Evolutionary conservation across 2,797 vertebrate genomes (phyloP).

Genomic region (Steatocranus sp.): DNA sequence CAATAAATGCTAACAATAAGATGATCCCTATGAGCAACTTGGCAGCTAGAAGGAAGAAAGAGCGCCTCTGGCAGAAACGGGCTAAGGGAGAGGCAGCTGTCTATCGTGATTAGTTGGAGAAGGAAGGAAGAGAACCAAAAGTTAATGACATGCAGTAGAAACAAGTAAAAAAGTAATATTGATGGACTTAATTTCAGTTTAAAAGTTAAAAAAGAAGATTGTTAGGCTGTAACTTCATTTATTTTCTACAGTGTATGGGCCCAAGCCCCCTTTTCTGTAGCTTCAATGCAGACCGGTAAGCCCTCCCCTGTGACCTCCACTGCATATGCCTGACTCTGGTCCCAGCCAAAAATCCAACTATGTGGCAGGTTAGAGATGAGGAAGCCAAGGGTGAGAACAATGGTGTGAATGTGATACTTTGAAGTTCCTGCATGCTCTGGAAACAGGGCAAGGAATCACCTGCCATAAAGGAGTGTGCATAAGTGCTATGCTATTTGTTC

Average conservation of each 20-base stretch:
- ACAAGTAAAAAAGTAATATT: neutral
- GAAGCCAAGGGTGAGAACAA: slow-evolving; percentile 46
- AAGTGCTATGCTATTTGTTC: slow-evolving; percentile 73
- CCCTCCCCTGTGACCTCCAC: slow-evolving; percentile 30
- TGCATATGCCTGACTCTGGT: slow-evolving; percentile 1
- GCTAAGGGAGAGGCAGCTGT: neutral
- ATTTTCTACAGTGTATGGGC: neutral
- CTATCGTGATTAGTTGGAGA: neutral
- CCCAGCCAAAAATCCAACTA: slow-evolving; percentile 20
- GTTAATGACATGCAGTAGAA: neutral
- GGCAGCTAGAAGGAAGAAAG: neutral
- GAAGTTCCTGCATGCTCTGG: slow-evolving; percentile 51
- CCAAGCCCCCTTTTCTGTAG: neutral
- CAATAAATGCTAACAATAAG: neutral
- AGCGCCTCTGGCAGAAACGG: neutral
- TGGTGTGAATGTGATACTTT: slow-evolving; percentile 41
- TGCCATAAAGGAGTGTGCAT: slow-evolving; percentile 69
- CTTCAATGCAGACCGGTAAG: slow-evolving; percentile 36
- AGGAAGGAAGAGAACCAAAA: neutral
- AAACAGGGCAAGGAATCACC: slow-evolving; percentile 68
- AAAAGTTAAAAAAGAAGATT: neutral
- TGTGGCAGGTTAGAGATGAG: slow-evolving; percentile 45
- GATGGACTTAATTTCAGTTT: neutral
- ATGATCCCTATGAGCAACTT: neutral
- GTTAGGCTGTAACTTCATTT: neutral